Evolutionary conservation across 2,113 vertebrate genomes (phyloP).

Genomic region (Toxotes chatareus): DNA sequence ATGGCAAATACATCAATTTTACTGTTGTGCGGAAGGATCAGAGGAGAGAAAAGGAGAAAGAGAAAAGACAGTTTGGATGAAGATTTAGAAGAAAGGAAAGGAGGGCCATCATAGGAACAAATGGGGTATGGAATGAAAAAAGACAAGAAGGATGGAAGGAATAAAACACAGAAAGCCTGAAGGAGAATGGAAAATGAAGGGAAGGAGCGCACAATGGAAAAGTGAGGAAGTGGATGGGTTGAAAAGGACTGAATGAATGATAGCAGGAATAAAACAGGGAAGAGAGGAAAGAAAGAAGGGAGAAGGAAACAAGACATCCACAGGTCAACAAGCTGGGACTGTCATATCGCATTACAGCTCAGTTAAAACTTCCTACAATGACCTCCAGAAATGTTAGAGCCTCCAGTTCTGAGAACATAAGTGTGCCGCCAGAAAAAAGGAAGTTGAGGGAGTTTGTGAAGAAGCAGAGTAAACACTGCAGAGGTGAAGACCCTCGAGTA

Average conservation of each 20-base stretch:
- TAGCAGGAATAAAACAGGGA: neutral
- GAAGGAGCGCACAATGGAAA: neutral
- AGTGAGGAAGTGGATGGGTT: neutral
- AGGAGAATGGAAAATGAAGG: neutral
- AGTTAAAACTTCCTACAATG: slow-evolving; percentile 3
- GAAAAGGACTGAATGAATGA: neutral
- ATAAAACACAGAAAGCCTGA: neutral
- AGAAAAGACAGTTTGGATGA: neutral
- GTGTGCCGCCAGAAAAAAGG: slow-evolving; percentile 13
- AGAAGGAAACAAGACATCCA: neutral
- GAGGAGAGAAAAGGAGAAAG: neutral
- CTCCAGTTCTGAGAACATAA: slow-evolving; percentile 14
- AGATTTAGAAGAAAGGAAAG: neutral
- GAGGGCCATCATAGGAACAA: no score
- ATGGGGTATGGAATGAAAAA: neutral
- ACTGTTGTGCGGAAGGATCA: neutral
- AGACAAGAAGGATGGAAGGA: neutral
- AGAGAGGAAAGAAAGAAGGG: neutral
- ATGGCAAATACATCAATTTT: neutral
- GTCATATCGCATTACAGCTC: slow-evolving; percentile 7
- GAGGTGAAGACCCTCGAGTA: slow-evolving; percentile 46
- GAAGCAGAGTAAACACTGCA: slow-evolving; percentile 41
- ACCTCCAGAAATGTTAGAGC: slow-evolving; percentile 32
- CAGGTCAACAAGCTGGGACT: slow-evolving; percentile 8
- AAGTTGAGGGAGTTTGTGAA: slow-evolving; percentile 39